Conservation (phyloP, 2,113 vertebrate genomes). For the Alexandromys fortis region DNA sequence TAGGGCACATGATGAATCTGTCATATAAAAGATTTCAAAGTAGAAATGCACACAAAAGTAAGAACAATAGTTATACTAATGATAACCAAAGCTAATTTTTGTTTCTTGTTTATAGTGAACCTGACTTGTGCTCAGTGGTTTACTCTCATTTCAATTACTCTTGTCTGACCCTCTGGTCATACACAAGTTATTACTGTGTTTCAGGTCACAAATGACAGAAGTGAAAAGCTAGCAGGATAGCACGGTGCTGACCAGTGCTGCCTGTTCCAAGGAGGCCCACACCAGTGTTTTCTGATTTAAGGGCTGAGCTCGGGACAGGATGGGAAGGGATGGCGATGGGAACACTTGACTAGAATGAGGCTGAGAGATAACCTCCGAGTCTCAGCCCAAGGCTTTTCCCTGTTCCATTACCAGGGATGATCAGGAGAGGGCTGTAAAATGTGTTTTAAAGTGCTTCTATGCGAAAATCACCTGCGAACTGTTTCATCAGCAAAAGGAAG, state of each 20-base stretch:
- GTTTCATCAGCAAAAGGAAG: conserved; percentile 75
- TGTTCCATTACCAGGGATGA: conserved; percentile 67
- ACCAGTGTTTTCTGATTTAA: background rate
- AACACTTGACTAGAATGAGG: background rate
- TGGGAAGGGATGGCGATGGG: background rate
- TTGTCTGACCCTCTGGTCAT: background rate
- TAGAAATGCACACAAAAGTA: background rate
- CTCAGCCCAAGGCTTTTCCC: conserved; percentile 56
- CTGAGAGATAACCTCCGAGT: conserved; percentile 35
- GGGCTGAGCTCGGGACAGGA: background rate
- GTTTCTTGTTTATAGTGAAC: background rate
- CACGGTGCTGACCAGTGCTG: background rate
- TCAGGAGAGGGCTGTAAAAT: conserved; percentile 68
- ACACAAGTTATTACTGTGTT: background rate
- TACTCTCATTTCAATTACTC: background rate
- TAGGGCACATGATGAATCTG: background rate
- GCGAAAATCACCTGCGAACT: conserved; percentile 53
- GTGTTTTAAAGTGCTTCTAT: conserved; percentile 61
- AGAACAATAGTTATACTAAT: background rate
- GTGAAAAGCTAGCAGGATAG: background rate
- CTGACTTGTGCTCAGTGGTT: background rate
- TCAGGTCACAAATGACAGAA: background rate
- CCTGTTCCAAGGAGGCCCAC: background rate
- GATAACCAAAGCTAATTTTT: background rate
- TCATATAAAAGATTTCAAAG: background rate